A percentile compares a stretch with the other conserved stretches of the same genome.
Conservation (phyloP, 1,140 invertebrate genomes). For the Lucilia cuprina region DNA sequence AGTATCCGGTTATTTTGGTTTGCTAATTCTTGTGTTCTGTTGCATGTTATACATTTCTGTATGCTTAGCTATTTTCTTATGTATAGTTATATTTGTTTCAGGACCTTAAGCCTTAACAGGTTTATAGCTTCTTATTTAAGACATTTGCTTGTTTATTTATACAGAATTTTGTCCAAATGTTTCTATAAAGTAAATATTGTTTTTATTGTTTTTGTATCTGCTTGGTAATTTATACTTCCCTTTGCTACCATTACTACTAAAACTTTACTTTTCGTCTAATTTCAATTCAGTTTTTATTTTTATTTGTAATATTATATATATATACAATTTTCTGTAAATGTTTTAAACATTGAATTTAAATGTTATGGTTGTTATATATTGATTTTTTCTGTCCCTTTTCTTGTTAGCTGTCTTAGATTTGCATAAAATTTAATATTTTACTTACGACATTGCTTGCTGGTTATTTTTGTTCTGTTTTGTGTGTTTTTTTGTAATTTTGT, state of each 20-base stretch:
- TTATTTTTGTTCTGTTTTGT: background rate
- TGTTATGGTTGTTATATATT: background rate
- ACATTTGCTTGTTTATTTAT: background rate
- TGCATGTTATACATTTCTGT: too few relatives aligned
- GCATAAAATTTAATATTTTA: background rate
- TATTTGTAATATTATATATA: too few relatives aligned
- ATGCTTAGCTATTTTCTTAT: too few relatives aligned
- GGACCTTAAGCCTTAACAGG: too few relatives aligned
- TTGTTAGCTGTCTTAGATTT: background rate
- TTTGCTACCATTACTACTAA: too few relatives aligned
- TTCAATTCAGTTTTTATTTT: too few relatives aligned
- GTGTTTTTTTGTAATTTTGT: background rate
- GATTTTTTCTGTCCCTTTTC: background rate
- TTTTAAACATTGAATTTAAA: background rate
- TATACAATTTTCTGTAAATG: background rate
- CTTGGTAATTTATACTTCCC: too few relatives aligned
- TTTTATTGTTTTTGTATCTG: background rate
- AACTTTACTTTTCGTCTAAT: too few relatives aligned
- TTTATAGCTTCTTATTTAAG: too few relatives aligned
- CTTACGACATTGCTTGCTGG: background rate
- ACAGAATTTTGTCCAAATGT: background rate
- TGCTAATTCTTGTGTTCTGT: constrained; percentile 5
- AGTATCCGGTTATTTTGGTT: constrained; percentile 29
- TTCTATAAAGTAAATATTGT: background rate
- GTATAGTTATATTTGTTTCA: too few relatives aligned